Evolutionary conservation across 1,140 invertebrate species (phyloP), one percentile per base, ranked within the genome.

Genomic region (Drosophila erecta): DNA sequence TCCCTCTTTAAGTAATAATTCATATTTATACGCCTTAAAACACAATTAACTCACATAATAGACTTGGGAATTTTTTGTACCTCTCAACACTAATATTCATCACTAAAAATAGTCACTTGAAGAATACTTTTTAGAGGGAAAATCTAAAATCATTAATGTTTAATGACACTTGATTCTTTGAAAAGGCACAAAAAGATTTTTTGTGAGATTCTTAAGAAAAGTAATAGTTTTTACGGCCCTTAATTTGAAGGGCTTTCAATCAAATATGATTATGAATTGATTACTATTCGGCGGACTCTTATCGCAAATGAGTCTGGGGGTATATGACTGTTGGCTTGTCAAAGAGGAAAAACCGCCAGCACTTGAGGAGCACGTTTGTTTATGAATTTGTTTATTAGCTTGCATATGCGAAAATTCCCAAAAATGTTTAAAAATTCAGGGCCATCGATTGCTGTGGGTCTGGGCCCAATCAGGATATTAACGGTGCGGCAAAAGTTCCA

Each of bases 381-480:
- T 55, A 74, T 64, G 58, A 58, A 49, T 41, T 27, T 24, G 37
- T 75, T 76, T 75, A 66, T n/a, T 24, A 20, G 37, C 35, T 47
- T 38, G 50, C 80, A 79, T 76, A 58, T 84, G 80, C 71, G 56
- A 79, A 81, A 67, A 44, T 76, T 71, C 64, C 53, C 65, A 79
- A 59, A 67, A 61, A 40, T 55, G 38, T 61, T 76, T 35, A 85
- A 80, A 67, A 65, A 80, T 73, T 65, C 24, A 84, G 35, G 35
- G 43, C 7, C 33, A 76, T 59, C 30, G 51, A 56, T 62, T 54
- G 51, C 46, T n/a, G 2, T 22, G 30, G 15, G 30, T 0, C 22
- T 20, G 41, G 20, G 15, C 22, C 41, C 61, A 22, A 47, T 41
- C 27, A 3, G 35, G 35, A 66, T 67, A 67, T 65, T 64, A 66